Percentiles rank a stretch among this genome's conserved stretches.
These are phyloP conservation scores for Hemibagrus guttatus DNA, from an alignment of 2,797 vertebrate species.

Conservation along the genomic window DNA sequence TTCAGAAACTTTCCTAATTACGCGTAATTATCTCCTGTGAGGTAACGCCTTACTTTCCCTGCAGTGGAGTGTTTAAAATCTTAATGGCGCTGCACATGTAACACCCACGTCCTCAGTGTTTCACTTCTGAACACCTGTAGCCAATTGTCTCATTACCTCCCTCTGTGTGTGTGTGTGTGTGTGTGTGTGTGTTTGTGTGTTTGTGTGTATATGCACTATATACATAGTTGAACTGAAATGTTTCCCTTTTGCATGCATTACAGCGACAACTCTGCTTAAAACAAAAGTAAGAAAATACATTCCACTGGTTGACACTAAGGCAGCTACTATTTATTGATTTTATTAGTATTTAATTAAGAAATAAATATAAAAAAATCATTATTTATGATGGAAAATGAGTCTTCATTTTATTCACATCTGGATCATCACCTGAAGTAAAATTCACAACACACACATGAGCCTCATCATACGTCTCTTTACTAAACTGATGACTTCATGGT, in stretches of 20 bases:
- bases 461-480: too few species aligned
- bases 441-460: too few species aligned
- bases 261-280: not conserved
- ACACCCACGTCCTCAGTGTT: slow-evolving; percentile 21
- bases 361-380: not conserved
- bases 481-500: too few species aligned
- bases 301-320: not conserved
- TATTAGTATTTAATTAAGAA: not conserved
- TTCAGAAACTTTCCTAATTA: slow-evolving; percentile 29
- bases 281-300: not conserved
- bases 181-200: not conserved
- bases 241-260: not conserved
- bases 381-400: too few species aligned
- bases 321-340: not conserved
- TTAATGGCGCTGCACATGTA: slow-evolving; percentile 22
- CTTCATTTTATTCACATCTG: too few species aligned
- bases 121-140: slow-evolving; percentile 32
- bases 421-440: not conserved
- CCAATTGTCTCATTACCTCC: slow-evolving; percentile 19
- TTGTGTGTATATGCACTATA: not conserved
- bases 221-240: not conserved
- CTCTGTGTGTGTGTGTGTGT: not conserved
- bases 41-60: slow-evolving; percentile 4
- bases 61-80: slow-evolving; percentile 10
- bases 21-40: slow-evolving; percentile 25